Conservation (phyloP, 2,888 invertebrate species). For the Drosophila parthenogenetica region DNA sequence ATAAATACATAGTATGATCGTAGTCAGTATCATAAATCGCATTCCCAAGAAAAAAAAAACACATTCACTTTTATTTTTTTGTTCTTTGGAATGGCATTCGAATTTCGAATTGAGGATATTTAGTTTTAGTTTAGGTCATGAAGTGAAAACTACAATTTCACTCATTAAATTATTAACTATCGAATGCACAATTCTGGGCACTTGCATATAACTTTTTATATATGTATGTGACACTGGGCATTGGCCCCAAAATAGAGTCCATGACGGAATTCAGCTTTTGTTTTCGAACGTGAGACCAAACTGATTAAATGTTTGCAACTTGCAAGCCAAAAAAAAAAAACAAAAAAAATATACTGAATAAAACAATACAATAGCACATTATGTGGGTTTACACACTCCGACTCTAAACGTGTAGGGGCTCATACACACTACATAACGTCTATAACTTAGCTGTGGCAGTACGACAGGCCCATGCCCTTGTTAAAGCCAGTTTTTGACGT, state of each 20-base stretch:
- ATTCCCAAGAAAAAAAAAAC: conserved; percentile 5
- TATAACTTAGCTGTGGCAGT: conserved; percentile 19
- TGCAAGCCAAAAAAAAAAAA: conserved; percentile 41
- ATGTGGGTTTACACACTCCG: conserved; percentile 66
- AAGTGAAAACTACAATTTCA: conserved; percentile 73
- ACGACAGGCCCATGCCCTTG: conserved; percentile 65
- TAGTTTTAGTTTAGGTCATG: conserved; percentile 37
- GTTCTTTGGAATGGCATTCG: conserved; percentile 1
- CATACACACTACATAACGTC: conserved; percentile 17
- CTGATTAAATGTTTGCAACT: conserved; percentile 68
- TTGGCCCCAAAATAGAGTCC: conserved; percentile 62
- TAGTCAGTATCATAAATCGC: conserved; percentile 5
- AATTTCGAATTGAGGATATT: conserved; percentile 1
- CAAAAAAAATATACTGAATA: conserved; percentile 23
- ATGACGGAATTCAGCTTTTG: conserved; percentile 69
- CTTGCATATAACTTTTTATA: conserved; percentile 5
- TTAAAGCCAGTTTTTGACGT: conserved; percentile 59
- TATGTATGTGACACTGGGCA: conserved; percentile 50
- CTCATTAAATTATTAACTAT: conserved; percentile 45
- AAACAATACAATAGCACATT: conserved; percentile 63
- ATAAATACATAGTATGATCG: conserved; percentile 13
- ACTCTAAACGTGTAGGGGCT: conserved; percentile 51
- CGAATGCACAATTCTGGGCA: conserved; percentile 60
- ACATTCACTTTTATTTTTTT: conserved; percentile 57
- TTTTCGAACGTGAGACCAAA: conserved; percentile 76